A percentile compares a stretch with the other conserved stretches of the same genome.
Conservation (phyloP, 1,140 invertebrate species). For the Papilio aristodemus region DNA sequence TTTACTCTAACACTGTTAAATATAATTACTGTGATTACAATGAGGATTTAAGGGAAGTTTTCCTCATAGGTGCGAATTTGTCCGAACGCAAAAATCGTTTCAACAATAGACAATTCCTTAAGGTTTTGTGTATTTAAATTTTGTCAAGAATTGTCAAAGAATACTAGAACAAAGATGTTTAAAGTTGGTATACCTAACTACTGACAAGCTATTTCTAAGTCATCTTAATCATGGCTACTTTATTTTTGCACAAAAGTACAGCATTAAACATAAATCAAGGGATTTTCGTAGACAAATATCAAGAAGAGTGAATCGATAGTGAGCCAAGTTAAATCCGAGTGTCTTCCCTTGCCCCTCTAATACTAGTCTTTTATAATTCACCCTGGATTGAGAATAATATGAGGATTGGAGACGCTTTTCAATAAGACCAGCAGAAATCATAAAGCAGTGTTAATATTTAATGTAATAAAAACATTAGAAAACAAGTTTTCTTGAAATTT, state of each 20-base stretch:
- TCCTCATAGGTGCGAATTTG: background rate
- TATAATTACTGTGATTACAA: background rate
- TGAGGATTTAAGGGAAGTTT: background rate
- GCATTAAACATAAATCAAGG: background rate
- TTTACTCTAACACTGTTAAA: constrained; percentile 9
- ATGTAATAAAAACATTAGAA: background rate
- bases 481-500: background rate
- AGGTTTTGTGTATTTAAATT: too few relatives aligned
- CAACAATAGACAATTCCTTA: too few relatives aligned
- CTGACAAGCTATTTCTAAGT: too few relatives aligned
- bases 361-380: background rate
- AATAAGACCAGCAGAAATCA: background rate
- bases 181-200: too few relatives aligned
- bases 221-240: too few relatives aligned
- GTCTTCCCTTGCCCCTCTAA: background rate
- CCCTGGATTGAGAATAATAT: constrained; percentile 17
- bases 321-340: constrained; percentile 1
- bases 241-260: background rate
- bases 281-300: constrained; percentile 7
- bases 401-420: background rate
- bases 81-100: background rate
- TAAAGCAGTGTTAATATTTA: background rate
- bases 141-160: too few relatives aligned
- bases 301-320: constrained; percentile 2
- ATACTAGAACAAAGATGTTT: too few relatives aligned